Percentiles rank a stretch among this genome's conserved stretches.
These are phyloP conservation scores for Sialis fuliginosa DNA, from an alignment of 2,888 invertebrate species.

Conservation along the genomic window DNA sequence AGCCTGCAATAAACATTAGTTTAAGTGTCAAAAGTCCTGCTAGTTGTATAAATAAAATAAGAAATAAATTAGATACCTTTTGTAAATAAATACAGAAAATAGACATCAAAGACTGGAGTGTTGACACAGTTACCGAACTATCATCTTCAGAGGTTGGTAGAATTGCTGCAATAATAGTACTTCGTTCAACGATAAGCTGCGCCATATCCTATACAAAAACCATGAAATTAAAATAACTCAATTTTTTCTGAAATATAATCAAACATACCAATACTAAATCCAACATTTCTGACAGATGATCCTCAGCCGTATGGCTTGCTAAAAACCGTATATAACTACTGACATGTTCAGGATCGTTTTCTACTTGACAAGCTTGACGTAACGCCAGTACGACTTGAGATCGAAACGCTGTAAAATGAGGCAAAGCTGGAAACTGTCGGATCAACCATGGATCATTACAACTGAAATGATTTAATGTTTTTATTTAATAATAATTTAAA, in stretches of 20 bases:
- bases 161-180: constrained; percentile 68
- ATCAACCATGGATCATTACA: constrained; percentile 31
- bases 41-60: background rate
- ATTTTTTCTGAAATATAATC: background rate
- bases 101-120: constrained; percentile 49
- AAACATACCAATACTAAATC: constrained; percentile 29
- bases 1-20: constrained; percentile 21
- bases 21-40: background rate
- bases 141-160: constrained; percentile 36
- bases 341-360: constrained; percentile 69
- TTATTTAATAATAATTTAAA: background rate
- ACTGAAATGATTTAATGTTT: background rate
- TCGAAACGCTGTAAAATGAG: constrained; percentile 58
- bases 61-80: constrained; percentile 26
- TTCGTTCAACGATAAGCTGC: constrained; percentile 79
- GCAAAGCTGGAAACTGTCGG: constrained; percentile 49
- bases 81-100: constrained; percentile 62
- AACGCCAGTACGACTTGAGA: constrained; percentile 51
- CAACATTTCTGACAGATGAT: constrained; percentile 45
- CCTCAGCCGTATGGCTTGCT: constrained; percentile 50
- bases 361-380: constrained; percentile 78
- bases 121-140: constrained; percentile 24
- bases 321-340: constrained; percentile 75
- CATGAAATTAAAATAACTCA: background rate
- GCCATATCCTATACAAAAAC: constrained; percentile 52